A percentile compares a stretch with the other conserved stretches of the same genome.
These are phyloP conservation scores for Nezara viridula DNA, from an alignment of 2,888 invertebrate genomes.

Conservation along the genomic window DNA sequence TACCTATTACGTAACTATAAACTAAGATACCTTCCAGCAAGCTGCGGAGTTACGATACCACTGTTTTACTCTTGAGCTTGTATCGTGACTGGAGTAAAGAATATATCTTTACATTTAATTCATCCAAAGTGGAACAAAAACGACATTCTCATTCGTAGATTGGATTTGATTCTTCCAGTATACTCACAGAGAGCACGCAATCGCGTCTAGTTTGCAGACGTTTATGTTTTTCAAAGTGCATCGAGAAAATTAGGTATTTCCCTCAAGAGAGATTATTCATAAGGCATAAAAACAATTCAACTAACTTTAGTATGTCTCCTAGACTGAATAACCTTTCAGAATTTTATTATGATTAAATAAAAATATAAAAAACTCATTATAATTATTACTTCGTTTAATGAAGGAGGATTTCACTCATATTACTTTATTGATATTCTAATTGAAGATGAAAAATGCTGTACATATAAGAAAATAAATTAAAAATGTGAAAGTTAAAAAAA, in stretches of 20 bases:
- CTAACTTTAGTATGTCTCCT: not conserved
- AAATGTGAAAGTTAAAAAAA: no score
- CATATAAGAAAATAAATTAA: no score
- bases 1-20: not conserved
- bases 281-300: not conserved
- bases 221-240: not conserved
- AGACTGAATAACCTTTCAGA: no score
- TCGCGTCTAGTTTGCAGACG: not conserved
- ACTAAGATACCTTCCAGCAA: not conserved
- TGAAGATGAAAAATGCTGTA: no score
- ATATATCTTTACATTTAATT: not conserved
- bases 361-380: no score
- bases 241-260: conserved; percentile 2
- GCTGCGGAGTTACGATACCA: not conserved
- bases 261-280: not conserved
- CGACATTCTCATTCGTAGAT: not conserved
- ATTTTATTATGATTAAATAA: no score
- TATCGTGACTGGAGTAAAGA: not conserved
- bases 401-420: no score
- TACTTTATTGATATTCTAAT: no score
- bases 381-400: no score
- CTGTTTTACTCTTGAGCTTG: not conserved
- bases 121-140: conserved; percentile 35
- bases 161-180: not conserved
- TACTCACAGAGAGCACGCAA: not conserved